phyloP scores from a whole-genome alignment of 1,140 invertebrate genomes.

The Macrobrachium nipponense region DNA sequence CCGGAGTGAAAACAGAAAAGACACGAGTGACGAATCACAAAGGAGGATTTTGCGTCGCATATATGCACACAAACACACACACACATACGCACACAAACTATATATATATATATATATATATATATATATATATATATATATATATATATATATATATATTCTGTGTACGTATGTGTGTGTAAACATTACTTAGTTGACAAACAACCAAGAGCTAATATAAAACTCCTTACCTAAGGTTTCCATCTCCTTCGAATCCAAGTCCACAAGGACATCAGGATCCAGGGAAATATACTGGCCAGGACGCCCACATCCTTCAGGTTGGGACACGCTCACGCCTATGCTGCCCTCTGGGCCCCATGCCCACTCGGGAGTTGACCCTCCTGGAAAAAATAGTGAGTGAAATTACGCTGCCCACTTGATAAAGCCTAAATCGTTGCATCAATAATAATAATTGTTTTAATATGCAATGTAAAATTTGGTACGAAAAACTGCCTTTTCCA shows the following conservation, averaged over 20 bases:
- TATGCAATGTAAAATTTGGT: no score
- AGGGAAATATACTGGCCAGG: slow-evolving; percentile 44
- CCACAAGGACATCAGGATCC: slow-evolving; percentile 26
- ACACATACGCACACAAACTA: no score
- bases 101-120: slow-evolving; percentile 20
- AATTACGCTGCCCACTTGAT: not conserved
- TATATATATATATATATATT: not conserved
- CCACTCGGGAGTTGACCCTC: slow-evolving; percentile 14
- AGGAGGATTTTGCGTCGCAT: no score
- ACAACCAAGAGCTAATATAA: not conserved
- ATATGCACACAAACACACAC: not conserved
- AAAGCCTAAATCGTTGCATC: not conserved
- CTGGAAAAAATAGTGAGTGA: not conserved
- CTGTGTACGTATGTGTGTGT: not conserved
- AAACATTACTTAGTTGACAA: not conserved
- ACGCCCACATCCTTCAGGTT: slow-evolving; percentile 44
- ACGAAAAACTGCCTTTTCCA: no score
- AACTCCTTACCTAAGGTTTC: slow-evolving; percentile 23
- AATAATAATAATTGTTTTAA: no score
- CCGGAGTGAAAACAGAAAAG: no score
- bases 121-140: slow-evolving; percentile 7
- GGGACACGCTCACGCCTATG: slow-evolving; percentile 35
- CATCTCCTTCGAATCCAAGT: slow-evolving; percentile 9
- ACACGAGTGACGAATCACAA: no score
- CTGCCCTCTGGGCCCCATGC: slow-evolving; percentile 42